A percentile compares a stretch with the other conserved stretches of the same genome.
Evolutionary conservation across 2,888 invertebrate species (phyloP).

Genomic region (Athalia circularis): DNA sequence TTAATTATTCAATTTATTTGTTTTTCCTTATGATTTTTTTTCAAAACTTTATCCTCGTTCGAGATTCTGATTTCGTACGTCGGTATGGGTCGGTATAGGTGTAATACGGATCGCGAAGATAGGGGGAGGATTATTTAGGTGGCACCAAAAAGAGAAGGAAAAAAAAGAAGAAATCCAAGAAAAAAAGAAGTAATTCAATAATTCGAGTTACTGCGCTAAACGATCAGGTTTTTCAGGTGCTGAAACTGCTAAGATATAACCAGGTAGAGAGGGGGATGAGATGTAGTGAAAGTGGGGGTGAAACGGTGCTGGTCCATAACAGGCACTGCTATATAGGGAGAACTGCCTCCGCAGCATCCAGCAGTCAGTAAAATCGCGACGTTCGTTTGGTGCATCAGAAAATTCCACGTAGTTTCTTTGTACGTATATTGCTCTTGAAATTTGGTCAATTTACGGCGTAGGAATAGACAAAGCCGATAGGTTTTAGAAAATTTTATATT

Average conservation of each 20-base stretch:
- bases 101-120: too few species aligned
- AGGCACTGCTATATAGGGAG: slow-evolving; percentile 59
- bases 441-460: background rate
- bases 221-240: too few species aligned
- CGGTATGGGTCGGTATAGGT: too few species aligned
- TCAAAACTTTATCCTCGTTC: background rate
- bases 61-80: background rate
- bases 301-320: background rate
- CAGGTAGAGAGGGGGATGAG: background rate
- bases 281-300: slow-evolving; percentile 29
- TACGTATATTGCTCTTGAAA: background rate
- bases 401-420: background rate
- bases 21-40: background rate
- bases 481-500: too few species aligned
- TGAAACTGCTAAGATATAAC: background rate
- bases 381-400: background rate
- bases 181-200: too few species aligned
- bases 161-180: too few species aligned
- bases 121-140: too few species aligned
- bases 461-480: too few species aligned
- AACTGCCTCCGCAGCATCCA: slow-evolving; percentile 59
- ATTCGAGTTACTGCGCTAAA: too few species aligned
- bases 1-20: too few species aligned
- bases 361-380: slow-evolving; percentile 61
- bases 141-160: too few species aligned